These are phyloP conservation scores for Caenorhabditis virilis DNA, from an alignment of 2,888 invertebrate genomes.

Conservation along the genomic window DNA sequence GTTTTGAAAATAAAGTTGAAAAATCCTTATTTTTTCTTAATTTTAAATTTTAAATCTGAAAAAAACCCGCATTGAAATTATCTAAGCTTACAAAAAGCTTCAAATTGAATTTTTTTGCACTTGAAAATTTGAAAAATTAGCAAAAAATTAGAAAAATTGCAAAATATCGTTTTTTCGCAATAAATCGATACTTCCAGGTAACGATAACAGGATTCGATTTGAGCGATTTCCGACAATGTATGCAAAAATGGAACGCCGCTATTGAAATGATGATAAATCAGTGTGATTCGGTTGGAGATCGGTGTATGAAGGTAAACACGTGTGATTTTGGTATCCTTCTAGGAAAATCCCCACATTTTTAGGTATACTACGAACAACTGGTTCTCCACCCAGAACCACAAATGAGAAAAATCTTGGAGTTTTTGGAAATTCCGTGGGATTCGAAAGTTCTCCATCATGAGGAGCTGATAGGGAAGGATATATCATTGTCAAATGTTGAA, in stretches of 20 bases:
- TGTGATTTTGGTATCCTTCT: too few species aligned
- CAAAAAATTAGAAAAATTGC: not conserved
- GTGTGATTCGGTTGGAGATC: slow-evolving; percentile 73
- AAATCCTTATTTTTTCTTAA: too few species aligned
- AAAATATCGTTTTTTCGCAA: too few species aligned
- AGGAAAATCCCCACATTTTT: too few species aligned
- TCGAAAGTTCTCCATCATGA: slow-evolving; percentile 95
- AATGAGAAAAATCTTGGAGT: slow-evolving; percentile 85
- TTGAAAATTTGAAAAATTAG: not conserved
- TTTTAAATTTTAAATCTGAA: too few species aligned
- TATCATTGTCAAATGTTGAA: slow-evolving; percentile 63
- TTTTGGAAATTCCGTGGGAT: slow-evolving; percentile 91
- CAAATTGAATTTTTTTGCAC: too few species aligned
- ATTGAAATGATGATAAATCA: slow-evolving; percentile 87
- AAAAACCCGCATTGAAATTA: too few species aligned
- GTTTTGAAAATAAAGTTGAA: too few species aligned
- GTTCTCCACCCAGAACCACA: slow-evolving; percentile 89
- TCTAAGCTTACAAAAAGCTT: too few species aligned
- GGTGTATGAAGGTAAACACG: slow-evolving; percentile 67
- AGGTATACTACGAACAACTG: slow-evolving; percentile 95
- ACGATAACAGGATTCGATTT: slow-evolving; percentile 92
- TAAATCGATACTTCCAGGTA: too few species aligned
- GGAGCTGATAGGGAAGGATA: slow-evolving; percentile 85
- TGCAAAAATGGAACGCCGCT: slow-evolving; percentile 86
- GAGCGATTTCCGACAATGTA: slow-evolving; percentile 85